phyloP scores from a whole-genome alignment of 2,888 invertebrate species.

The Lepidochrysops patricia region DNA sequence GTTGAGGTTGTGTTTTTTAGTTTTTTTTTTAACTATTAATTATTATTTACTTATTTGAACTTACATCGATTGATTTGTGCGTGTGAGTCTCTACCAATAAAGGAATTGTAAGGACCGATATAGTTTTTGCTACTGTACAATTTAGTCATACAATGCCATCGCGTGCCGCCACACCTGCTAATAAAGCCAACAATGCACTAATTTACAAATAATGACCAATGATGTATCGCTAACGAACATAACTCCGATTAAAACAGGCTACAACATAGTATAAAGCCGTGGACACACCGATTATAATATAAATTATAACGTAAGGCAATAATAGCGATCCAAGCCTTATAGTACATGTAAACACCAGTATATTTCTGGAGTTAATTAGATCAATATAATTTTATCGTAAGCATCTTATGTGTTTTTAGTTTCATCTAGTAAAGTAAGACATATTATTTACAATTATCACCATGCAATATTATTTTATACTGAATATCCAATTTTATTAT shows the following conservation, averaged over 20 bases:
- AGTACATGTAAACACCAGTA: too few species aligned
- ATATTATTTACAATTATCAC: too few species aligned
- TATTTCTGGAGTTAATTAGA: too few species aligned
- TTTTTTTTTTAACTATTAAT: too few species aligned
- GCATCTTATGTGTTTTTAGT: too few species aligned
- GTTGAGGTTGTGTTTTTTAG: too few species aligned
- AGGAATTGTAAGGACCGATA: not conserved
- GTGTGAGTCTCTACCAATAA: not conserved
- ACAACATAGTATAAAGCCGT: not conserved
- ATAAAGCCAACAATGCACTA: constrained; percentile 41
- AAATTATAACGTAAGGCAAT: not conserved
- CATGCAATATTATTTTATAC: too few species aligned
- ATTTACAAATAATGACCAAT: constrained; percentile 64
- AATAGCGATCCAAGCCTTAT: too few species aligned
- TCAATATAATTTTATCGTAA: too few species aligned
- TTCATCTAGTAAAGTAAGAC: too few species aligned
- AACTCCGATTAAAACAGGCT: not conserved
- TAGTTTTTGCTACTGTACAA: not conserved
- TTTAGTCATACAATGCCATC: constrained; percentile 14
- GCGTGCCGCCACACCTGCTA: constrained; percentile 24
- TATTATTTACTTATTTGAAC: not conserved
- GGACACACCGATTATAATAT: not conserved
- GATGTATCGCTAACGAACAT: constrained; percentile 15
- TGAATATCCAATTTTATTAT: too few species aligned
- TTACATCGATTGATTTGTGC: not conserved